Evolutionary conservation across 2,888 invertebrate species (phyloP).

Genomic region (Orchesellides sinensis): DNA sequence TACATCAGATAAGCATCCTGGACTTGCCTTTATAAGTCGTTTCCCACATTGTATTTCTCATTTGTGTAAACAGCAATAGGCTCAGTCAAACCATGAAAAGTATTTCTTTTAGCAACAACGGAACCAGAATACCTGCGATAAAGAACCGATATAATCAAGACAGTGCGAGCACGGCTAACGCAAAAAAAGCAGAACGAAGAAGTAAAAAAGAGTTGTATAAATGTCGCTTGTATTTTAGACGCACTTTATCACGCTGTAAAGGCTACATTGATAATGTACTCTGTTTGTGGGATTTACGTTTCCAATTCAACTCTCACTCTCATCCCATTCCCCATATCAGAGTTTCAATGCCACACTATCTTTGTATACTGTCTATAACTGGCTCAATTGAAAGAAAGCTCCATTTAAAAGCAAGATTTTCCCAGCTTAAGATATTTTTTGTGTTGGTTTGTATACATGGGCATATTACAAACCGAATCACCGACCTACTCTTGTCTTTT

Average conservation of each 20-base stretch:
- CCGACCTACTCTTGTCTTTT: constrained; percentile 10
- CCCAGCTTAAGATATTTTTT: neutral
- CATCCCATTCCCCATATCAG: no score
- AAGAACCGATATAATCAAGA: neutral
- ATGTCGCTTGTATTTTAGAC: neutral
- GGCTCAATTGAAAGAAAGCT: neutral
- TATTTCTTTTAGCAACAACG: neutral
- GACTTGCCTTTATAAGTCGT: no score
- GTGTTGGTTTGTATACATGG: no score
- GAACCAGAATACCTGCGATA: constrained; percentile 10
- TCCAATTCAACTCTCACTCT: no score
- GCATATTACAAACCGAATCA: no score
- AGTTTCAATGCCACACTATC: no score
- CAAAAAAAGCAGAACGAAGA: no score
- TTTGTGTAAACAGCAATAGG: no score
- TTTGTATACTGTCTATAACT: neutral
- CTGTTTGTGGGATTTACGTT: neutral
- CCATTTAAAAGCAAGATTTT: no score
- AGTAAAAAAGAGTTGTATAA: neutral
- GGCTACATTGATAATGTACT: neutral
- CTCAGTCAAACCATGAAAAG: neutral
- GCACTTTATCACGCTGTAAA: neutral
- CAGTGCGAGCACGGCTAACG: no score
- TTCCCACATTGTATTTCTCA: no score
- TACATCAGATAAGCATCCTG: no score